Percentiles rank a stretch among this genome's conserved stretches.
phyloP scores from a whole-genome alignment of 2,797 vertebrate genomes.

The Sebastolobus alascanus region DNA sequence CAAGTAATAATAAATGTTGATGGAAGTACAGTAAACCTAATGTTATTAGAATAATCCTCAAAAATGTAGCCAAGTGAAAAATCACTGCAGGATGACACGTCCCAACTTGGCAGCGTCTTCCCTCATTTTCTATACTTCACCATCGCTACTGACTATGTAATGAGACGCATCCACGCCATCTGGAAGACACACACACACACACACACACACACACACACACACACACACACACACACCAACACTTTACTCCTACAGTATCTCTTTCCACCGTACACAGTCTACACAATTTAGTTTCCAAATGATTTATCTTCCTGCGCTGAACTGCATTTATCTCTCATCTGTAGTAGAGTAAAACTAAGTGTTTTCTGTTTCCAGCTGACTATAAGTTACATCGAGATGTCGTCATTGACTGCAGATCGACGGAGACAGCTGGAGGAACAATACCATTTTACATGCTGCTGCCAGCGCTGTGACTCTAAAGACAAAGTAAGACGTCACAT shows the following conservation, averaged over 20 bases:
- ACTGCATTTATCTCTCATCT: neutral
- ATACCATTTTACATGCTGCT: slow-evolving; percentile 78
- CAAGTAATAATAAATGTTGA: slow-evolving; percentile 27
- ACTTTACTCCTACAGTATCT: neutral
- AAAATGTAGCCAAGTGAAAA: slow-evolving; percentile 37
- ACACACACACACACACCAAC: slow-evolving; percentile 9
- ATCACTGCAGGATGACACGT: slow-evolving; percentile 27
- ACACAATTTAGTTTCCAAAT: neutral
- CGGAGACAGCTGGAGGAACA: slow-evolving; percentile 75
- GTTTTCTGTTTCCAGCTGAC: slow-evolving; percentile 64
- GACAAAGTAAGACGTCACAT: slow-evolving; percentile 57
- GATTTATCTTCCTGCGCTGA: neutral
- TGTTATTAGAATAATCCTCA: slow-evolving; percentile 21
- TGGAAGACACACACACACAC: slow-evolving; percentile 39
- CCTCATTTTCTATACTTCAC: slow-evolving; percentile 44
- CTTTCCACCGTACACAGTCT: slow-evolving; percentile 9
- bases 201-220: no score
- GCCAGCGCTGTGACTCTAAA: slow-evolving; percentile 65
- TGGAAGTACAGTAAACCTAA: slow-evolving; percentile 1
- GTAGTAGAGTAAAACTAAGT: neutral
- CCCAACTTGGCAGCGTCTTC: slow-evolving; percentile 36
- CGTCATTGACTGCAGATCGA: slow-evolving; percentile 69
- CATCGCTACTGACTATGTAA: slow-evolving; percentile 56
- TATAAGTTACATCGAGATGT: slow-evolving; percentile 76
- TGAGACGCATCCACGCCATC: slow-evolving; percentile 70